Conservation (phyloP, 2,797 vertebrate species). For the Leptodactylus fallax region DNA sequence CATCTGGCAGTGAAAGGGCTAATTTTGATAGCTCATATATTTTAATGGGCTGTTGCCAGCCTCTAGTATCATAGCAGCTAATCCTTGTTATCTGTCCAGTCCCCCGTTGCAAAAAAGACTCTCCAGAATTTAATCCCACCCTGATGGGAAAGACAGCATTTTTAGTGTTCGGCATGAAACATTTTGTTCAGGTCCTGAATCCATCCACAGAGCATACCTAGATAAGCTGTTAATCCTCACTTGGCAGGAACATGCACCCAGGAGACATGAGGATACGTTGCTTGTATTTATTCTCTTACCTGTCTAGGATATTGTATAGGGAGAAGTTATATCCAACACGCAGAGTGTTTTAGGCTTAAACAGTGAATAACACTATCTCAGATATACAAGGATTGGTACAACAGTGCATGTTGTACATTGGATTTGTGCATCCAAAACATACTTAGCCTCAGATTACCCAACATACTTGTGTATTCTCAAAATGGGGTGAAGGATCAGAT, state of each 20-base stretch:
- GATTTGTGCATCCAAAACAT: background rate
- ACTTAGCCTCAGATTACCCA: background rate
- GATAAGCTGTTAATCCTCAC: constrained; percentile 59
- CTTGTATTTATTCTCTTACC: constrained; percentile 50
- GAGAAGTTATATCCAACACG: constrained; percentile 27
- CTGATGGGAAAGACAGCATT: constrained; percentile 56
- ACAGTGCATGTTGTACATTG: background rate
- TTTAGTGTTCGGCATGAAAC: constrained; percentile 57
- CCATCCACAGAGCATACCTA: constrained; percentile 52
- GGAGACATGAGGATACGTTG: constrained; percentile 47
- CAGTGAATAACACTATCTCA: constrained; percentile 2
- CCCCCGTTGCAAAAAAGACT: constrained; percentile 52
- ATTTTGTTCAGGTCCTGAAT: constrained; percentile 62
- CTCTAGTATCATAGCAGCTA: constrained; percentile 59
- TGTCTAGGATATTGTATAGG: constrained; percentile 26
- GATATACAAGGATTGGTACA: background rate
- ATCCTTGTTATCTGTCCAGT: constrained; percentile 63
- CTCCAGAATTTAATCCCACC: constrained; percentile 61
- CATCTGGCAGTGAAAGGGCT: constrained; percentile 44
- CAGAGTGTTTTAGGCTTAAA: constrained; percentile 19
- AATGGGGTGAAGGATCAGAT: background rate
- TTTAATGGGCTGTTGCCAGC: constrained; percentile 48
- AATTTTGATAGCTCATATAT: constrained; percentile 52
- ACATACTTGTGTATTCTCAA: background rate
- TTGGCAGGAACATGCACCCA: constrained; percentile 51